Evolutionary conservation across 2,888 invertebrate genomes (phyloP).

Genomic region (Lydus trimaculatus): DNA sequence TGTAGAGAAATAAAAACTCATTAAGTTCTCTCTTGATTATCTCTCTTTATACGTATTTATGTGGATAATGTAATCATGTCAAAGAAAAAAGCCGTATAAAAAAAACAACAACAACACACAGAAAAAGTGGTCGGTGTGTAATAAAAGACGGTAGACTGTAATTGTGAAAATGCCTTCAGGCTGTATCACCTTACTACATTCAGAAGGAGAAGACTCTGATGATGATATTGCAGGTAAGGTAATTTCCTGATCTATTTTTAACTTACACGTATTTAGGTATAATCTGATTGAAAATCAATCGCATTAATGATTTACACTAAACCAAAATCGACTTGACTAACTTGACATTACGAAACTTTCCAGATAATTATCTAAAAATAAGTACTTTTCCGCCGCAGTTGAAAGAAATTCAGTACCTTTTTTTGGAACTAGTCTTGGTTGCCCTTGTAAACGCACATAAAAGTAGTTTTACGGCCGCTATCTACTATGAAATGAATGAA

Average conservation of each 20-base stretch:
- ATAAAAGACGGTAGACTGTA: conserved; percentile 37
- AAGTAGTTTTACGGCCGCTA: too few relatives aligned
- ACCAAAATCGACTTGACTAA: too few relatives aligned
- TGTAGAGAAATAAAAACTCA: too few relatives aligned
- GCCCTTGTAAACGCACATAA: too few relatives aligned
- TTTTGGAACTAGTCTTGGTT: too few relatives aligned
- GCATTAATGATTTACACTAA: too few relatives aligned
- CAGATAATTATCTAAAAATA: too few relatives aligned
- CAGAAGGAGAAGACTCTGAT: conserved; percentile 25
- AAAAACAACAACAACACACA: conserved; percentile 16
- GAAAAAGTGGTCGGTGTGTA: conserved; percentile 34
- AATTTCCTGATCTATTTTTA: neutral
- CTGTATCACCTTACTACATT: conserved; percentile 23
- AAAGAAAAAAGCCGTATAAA: conserved; percentile 22
- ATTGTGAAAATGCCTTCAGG: conserved; percentile 42
- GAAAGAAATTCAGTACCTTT: too few relatives aligned
- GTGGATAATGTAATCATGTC: neutral
- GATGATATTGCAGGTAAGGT: conserved; percentile 33
- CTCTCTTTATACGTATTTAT: neutral
- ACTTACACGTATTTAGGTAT: conserved; percentile 11
- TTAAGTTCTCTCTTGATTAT: conserved; percentile 2
- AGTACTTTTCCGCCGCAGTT: too few relatives aligned
- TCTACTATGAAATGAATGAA: too few relatives aligned
- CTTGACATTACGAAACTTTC: too few relatives aligned
- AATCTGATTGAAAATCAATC: neutral